Percentiles rank a stretch among this genome's conserved stretches.
Evolutionary conservation across 2,888 invertebrate species (phyloP).

Genomic region (Lycophotia porphyrea): DNA sequence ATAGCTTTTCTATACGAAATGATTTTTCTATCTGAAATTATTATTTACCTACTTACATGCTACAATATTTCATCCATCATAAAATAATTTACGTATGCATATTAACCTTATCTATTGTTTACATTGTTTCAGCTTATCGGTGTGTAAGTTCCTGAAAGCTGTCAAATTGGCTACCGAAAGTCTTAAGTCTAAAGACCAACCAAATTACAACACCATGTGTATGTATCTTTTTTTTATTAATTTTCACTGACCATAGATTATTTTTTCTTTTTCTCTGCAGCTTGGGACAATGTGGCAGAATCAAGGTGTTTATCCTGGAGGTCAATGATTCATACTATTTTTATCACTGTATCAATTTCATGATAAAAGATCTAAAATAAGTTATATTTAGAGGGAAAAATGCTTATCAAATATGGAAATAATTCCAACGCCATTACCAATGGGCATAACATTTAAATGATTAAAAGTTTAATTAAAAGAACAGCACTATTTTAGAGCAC

Average conservation of each 20-base stretch:
- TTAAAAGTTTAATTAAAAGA: neutral
- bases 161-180: slow-evolving; percentile 86
- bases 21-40: neutral
- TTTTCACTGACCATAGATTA: slow-evolving; percentile 63
- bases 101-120: slow-evolving; percentile 20
- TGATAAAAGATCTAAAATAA: slow-evolving; percentile 54
- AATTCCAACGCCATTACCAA: neutral
- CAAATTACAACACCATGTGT: slow-evolving; percentile 89
- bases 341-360: slow-evolving; percentile 49
- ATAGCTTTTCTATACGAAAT: neutral
- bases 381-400: neutral
- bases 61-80: neutral
- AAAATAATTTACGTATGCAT: neutral
- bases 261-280: slow-evolving; percentile 79
- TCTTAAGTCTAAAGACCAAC: slow-evolving; percentile 81
- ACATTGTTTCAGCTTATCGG: slow-evolving; percentile 72
- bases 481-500: neutral
- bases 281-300: slow-evolving; percentile 87
- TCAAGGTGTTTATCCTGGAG: slow-evolving; percentile 88
- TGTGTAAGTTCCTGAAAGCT: slow-evolving; percentile 71
- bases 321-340: slow-evolving; percentile 73
- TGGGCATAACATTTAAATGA: neutral
- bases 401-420: slow-evolving; percentile 6
- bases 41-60: neutral
- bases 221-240: slow-evolving; percentile 77